Evolutionary conservation across 2,797 vertebrate genomes (phyloP), one percentile per base, ranked within the genome.

Genomic region (Zalophus californianus): DNA sequence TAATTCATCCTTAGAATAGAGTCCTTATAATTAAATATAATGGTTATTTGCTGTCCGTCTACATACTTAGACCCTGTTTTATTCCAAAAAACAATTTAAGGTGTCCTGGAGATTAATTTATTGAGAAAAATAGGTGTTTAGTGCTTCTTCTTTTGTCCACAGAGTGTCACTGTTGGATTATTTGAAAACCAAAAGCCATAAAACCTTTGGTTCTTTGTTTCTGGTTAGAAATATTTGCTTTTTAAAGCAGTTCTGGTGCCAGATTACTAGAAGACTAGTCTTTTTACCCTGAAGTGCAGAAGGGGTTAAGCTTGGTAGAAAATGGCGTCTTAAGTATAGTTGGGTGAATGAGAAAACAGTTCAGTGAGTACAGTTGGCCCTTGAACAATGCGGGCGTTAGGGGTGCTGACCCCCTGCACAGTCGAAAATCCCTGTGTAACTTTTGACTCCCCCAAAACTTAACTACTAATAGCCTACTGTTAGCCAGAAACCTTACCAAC

Each of bases 101-200:
- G 32, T 48, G 32, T 41, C 70, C 58, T 91, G 75, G 35, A 80
- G 87, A 75, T 86, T 88, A 85, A 66, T 96, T 79, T 91, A 84
- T 84, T n/a, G 60, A 66, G 83, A 95, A 96, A 95, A 92, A 84
- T 32, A 66, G 32, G 29, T 91, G 54, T 62, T 86, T 80, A 73
- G 35, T 94, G 60, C 56, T 95, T 94, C 68, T 56, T 86, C 5
- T 41, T 82, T 97, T 98, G 97, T 91, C 98, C 99, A 98, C 98
- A 38, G 80, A 97, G 97, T 98, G 98, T 98, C 97, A 91, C 97
- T 95, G 23, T 98, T 97, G 93, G 91, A 96, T 97, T 98, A 94
- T 91, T 96, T 97, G 77, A 94, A 96, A 93, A 90, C 88, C 62
- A 86, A 80, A 95, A 95, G 52, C 72, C 72, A 27, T 80, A 0